These are phyloP conservation scores for Cephus cinctus DNA, from an alignment of 1,140 invertebrate species.

Conservation along the genomic window DNA sequence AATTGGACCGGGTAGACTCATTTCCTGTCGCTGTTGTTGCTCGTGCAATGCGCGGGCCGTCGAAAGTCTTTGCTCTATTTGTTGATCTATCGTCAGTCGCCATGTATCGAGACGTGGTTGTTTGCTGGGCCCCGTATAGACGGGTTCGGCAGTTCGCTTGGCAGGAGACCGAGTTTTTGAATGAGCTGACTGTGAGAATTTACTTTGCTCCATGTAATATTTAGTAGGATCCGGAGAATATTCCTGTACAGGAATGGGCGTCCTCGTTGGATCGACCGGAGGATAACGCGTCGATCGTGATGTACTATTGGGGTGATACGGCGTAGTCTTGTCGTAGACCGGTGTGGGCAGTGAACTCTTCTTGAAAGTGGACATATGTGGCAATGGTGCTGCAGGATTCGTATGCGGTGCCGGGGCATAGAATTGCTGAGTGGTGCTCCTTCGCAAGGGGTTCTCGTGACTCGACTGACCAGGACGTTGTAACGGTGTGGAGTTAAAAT, in stretches of 20 bases:
- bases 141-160: conserved; percentile 45
- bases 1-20: conserved; percentile 28
- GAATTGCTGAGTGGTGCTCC: conserved; percentile 29
- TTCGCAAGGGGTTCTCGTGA: conserved; percentile 28
- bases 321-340: conserved; percentile 28
- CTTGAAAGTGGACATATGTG: conserved; percentile 51
- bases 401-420: conserved; percentile 24
- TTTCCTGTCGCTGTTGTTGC: conserved; percentile 40
- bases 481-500: conserved; percentile 58
- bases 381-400: conserved; percentile 29
- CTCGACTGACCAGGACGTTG: conserved; percentile 21
- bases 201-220: conserved; percentile 36
- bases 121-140: conserved; percentile 46
- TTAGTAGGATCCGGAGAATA: conserved; percentile 37
- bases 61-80: conserved; percentile 58
- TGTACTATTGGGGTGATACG: conserved; percentile 4
- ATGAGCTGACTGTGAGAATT: conserved; percentile 10
- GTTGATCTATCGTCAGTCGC: conserved; percentile 57
- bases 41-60: conserved; percentile 31
- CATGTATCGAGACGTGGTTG: conserved; percentile 57
- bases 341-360: conserved; percentile 43
- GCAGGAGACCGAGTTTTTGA: conserved; percentile 6
- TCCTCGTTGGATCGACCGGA: conserved; percentile 21
- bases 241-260: conserved; percentile 28
- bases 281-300: conserved; percentile 24